Evolutionary conservation across 2,113 vertebrate species (phyloP).

Genomic region (Haemorhous mexicanus): DNA sequence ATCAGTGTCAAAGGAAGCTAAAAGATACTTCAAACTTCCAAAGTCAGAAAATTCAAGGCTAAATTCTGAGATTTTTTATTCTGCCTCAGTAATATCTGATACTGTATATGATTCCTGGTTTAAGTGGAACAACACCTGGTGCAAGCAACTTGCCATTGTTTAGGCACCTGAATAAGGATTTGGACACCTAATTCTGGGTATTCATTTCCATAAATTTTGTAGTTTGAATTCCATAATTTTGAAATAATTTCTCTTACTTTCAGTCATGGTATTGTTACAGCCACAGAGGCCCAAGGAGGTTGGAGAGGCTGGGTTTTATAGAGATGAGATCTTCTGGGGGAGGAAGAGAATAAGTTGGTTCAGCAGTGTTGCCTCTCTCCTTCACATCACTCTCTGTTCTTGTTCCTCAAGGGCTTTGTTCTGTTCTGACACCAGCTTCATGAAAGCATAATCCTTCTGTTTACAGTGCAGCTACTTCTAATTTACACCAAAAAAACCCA

Average conservation of each 20-base stretch:
- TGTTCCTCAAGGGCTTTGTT: neutral
- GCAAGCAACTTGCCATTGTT: neutral
- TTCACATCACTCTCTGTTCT: neutral
- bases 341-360: neutral
- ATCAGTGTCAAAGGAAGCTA: neutral
- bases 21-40: neutral
- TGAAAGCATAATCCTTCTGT: neutral
- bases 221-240: neutral
- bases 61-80: neutral
- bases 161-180: neutral
- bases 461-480: neutral
- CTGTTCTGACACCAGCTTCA: neutral
- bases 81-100: neutral
- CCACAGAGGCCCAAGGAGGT: neutral
- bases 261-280: neutral
- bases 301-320: neutral
- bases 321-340: neutral
- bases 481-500: neutral
- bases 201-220: neutral
- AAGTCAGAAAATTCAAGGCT: neutral
- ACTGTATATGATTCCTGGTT: neutral
- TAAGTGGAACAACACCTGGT: neutral
- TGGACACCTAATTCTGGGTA: neutral
- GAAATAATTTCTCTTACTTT: neutral
- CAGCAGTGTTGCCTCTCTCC: neutral